Percentiles rank a stretch among this genome's conserved stretches.
Conservation (phyloP, 2,888 invertebrate species). For the Andricus quercusramuli region DNA sequence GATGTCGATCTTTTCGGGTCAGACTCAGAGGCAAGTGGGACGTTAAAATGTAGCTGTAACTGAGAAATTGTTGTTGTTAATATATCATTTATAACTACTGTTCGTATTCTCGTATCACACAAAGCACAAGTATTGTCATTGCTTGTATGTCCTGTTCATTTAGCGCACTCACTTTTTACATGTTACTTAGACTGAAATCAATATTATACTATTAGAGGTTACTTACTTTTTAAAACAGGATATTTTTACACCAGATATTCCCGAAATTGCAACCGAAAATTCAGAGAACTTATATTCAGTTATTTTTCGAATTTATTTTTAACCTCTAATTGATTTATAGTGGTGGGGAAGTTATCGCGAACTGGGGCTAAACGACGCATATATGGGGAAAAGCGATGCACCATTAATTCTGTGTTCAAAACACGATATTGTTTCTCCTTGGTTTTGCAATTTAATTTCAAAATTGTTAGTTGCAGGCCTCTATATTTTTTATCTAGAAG, state of each 20-base stretch:
- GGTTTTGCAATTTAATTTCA: no score
- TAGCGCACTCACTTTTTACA: slow-evolving; percentile 36
- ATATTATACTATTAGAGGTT: background rate
- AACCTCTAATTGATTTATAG: background rate
- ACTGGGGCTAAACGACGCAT: no score
- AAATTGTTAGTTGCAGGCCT: no score
- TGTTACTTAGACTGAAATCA: slow-evolving; percentile 22
- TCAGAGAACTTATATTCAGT: background rate
- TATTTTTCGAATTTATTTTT: background rate
- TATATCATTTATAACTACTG: slow-evolving; percentile 39
- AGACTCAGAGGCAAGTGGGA: slow-evolving; percentile 83
- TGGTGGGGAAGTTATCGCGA: background rate
- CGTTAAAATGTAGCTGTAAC: slow-evolving; percentile 47
- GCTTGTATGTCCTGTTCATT: slow-evolving; percentile 49
- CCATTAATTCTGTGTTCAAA: no score
- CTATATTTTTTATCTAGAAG: no score
- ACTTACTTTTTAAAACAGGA: background rate
- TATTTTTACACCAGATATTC: slow-evolving; percentile 72
- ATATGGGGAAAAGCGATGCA: no score
- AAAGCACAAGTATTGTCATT: slow-evolving; percentile 13
- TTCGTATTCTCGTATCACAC: slow-evolving; percentile 18
- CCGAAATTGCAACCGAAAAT: slow-evolving; percentile 56
- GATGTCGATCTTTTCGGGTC: slow-evolving; percentile 91
- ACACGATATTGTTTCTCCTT: no score
- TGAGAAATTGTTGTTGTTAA: slow-evolving; percentile 40